These are phyloP conservation scores for Platanista minor DNA, from an alignment of 2,113 vertebrate genomes.

Conservation along the genomic window DNA sequence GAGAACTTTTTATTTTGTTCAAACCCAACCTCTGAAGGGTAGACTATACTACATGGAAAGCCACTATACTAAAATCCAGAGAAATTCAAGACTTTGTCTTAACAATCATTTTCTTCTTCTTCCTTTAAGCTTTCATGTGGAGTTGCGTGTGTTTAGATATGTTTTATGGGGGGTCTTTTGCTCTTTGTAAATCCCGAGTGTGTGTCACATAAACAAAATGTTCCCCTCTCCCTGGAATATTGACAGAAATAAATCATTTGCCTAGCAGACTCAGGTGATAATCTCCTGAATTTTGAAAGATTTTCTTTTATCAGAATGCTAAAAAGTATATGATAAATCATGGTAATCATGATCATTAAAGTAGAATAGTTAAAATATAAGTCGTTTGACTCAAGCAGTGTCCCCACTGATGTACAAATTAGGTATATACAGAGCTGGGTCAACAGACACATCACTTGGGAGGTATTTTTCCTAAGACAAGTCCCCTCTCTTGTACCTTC, in stretches of 20 bases:
- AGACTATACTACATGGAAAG: slow-evolving; percentile 14
- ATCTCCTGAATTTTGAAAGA: slow-evolving; percentile 11
- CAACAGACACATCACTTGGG: not conserved
- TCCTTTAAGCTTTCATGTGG: not conserved
- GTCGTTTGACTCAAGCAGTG: slow-evolving; percentile 46
- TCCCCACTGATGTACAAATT: slow-evolving; percentile 26
- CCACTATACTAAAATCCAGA: slow-evolving; percentile 61
- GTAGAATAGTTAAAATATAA: slow-evolving; percentile 52
- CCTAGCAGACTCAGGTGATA: slow-evolving; percentile 41
- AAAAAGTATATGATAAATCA: slow-evolving; percentile 65
- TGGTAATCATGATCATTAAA: slow-evolving; percentile 54
- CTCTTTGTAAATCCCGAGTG: not conserved
- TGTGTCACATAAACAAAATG: not conserved
- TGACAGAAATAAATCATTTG: slow-evolving; percentile 49
- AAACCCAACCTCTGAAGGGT: slow-evolving; percentile 47
- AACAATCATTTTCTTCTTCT: not conserved
- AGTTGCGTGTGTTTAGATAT: not conserved
- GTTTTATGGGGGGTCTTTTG: not conserved
- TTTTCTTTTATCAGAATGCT: slow-evolving; percentile 44
- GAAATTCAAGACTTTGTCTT: slow-evolving; percentile 61
- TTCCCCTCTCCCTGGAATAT: not conserved
- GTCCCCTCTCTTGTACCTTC: not conserved
- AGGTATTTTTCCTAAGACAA: not conserved
- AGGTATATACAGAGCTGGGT: not conserved
- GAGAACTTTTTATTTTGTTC: slow-evolving; percentile 64